Percentiles rank a stretch among this genome's conserved stretches.
Conservation (phyloP, 2,888 invertebrate species). For the Perdita meconis region DNA sequence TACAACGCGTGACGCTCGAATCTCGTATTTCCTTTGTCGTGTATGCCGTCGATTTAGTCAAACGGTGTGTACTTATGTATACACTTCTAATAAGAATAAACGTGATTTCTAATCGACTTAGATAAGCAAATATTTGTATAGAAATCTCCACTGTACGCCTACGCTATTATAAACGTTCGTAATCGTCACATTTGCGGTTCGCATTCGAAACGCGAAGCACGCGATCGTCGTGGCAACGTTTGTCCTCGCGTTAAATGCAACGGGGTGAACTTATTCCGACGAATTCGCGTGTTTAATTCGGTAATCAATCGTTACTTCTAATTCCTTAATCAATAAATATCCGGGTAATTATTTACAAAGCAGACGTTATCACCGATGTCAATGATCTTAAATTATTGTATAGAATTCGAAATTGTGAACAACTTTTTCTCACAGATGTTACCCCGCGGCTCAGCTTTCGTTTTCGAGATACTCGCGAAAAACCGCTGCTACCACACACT, state of each 20-base stretch:
- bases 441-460: no score
- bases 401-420: no score
- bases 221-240: conserved; percentile 28
- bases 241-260: conserved; percentile 41
- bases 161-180: background rate
- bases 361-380: no score
- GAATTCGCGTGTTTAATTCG: conserved; percentile 54
- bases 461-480: no score
- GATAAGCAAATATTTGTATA: conserved; percentile 17
- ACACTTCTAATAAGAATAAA: conserved; percentile 37
- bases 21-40: conserved; percentile 10
- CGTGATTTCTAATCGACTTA: conserved; percentile 32
- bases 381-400: no score
- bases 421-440: no score
- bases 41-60: conserved; percentile 29
- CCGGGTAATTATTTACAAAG: no score
- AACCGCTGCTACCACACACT: no score
- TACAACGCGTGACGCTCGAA: conserved; percentile 13
- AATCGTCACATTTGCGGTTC: conserved; percentile 47
- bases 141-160: conserved; percentile 11
- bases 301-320: conserved; percentile 63
- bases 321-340: conserved; percentile 75
- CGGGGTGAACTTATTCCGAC: conserved; percentile 43
- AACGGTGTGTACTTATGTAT: conserved; percentile 13
- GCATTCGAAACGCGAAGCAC: conserved; percentile 15